Evolutionary conservation across 1,140 invertebrate genomes (phyloP), one percentile per base, ranked within the genome.

Genomic region (Cecropterus lyciades): DNA sequence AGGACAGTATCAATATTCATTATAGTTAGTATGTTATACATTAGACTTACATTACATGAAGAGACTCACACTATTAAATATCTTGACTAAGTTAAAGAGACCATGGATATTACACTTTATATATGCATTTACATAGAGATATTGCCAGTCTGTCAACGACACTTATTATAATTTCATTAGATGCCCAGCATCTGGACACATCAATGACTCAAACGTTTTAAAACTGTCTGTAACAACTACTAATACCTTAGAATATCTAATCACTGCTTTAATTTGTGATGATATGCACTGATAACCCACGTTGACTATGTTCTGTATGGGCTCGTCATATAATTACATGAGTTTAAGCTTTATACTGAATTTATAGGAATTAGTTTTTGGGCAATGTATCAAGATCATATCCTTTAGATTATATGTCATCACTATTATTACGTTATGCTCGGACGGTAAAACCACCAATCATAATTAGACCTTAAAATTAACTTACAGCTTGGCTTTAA

Each of bases 191-290:
- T 84, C 89, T 92, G 89, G 84, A 83, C 80, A 70, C 51, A 77
- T 89, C 75, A 86, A 91, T 90, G 89, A 90, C 89, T 89, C 77
- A 75, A 91, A 89, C 77, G 70, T 82, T 89, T 89, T 82, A 88
- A 89, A 92, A 89, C 84, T 72, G 81, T 85, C 82, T 80, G 80
- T 92, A 89, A 92, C 87, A 91, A 84, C 89, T 92, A 92, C 87
- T 91, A 92, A 91, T 91, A 92, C 88, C 89, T 92, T 91, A 90
- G 69, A 84, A 86, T 88, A 89, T 85, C 87, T 92, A 91, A 89
- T 88, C 88, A 89, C 89, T 92, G 89, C 85, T 84, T 82, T 81
- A 84, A 84, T 89, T 90, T 91, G 89, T 91, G 88, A 89, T 92
- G 89, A 92, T 92, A 92, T 92, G 89, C 89, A 92, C 87, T 91